phyloP scores from a whole-genome alignment of 2,888 invertebrate genomes.

The Autographa pulchrina region DNA sequence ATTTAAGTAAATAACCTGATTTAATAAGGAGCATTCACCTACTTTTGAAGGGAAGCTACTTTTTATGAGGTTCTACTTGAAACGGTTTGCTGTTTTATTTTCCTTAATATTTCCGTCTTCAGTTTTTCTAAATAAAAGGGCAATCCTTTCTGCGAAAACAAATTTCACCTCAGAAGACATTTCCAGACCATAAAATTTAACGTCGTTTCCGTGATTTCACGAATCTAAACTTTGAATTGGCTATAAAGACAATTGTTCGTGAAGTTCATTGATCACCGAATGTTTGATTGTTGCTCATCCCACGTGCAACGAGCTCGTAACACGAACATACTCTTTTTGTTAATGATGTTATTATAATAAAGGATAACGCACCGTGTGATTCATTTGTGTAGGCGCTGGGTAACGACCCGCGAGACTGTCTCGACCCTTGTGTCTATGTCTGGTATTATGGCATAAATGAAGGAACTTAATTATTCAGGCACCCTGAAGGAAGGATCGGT shows the following conservation, averaged over 20 bases:
- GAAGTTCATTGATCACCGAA: constrained; percentile 56
- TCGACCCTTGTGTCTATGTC: constrained; percentile 29
- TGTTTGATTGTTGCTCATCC: constrained; percentile 55
- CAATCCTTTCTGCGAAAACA: neutral
- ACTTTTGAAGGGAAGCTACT: constrained; percentile 11
- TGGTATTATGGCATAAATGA: constrained; percentile 5
- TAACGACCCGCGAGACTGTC: constrained; percentile 58
- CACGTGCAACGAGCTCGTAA: constrained; percentile 55
- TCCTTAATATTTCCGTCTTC: neutral
- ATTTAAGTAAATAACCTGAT: constrained; percentile 49
- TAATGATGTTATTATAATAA: constrained; percentile 61
- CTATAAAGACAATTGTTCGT: constrained; percentile 24
- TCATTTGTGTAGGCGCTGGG: constrained; percentile 69
- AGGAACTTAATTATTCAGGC: constrained; percentile 7
- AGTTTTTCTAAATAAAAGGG: neutral
- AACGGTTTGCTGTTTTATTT: neutral
- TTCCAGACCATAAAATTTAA: neutral
- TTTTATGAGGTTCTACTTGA: neutral
- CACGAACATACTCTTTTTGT: constrained; percentile 62
- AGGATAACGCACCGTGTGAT: constrained; percentile 72
- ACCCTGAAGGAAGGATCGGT: neutral
- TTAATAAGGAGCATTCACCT: constrained; percentile 28
- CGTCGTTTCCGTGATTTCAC: constrained; percentile 3
- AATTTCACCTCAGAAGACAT: neutral
- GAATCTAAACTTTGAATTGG: constrained; percentile 26